Evolutionary conservation across 1,140 invertebrate species (phyloP), one percentile per base, ranked within the genome.

Genomic region (Mactra quadrangularis): DNA sequence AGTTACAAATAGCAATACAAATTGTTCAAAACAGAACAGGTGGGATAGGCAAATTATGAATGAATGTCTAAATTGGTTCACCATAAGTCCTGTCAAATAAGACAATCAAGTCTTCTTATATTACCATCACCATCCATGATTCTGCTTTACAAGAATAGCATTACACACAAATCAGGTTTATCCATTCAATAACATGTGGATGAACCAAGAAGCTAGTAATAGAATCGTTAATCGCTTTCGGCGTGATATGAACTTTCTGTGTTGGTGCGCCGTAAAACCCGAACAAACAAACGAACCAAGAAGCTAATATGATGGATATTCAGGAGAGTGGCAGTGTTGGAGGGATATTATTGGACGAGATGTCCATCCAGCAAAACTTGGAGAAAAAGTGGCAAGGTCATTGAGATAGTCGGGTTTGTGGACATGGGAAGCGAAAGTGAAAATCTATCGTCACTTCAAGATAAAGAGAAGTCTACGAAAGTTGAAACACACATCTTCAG

Each of bases 131-230:
- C 72, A 22, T 71, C 55, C 35, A 68, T 60, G 31, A n/a, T 84
- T 33, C 9, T 81, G 19, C 29, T 84, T 4, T 83, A 83, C 25
- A 86, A 86, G 74, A 86, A 82, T 35, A 85, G 57, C 53, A 29
- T 85, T 55, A 60, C 59, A 1, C 72, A 82, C 27, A 82, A 66
- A 75, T 38, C 66, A 31, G 82, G 82, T 3, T 50, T 84, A 41
- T 60, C 75, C 19, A 77, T 45, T n/a, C 3, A 57, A 71, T 9
- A 47, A 84, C 33, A 53, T 41, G 0, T 86, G 85, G 82, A 79
- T 86, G 71, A 31, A 76, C 41, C 59, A 75, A 45, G 82, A 86
- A 60, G 85, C 85, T 9, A 15, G 27, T n/a, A n/a, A 13, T 25
- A 7, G n/a, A n/a, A n/a, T n/a, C n/a, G n/a, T n/a, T n/a, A n/a